Base-by-base conservation (phyloP, 2,888 invertebrate genomes). In the Drosophila picticornis region DNA sequence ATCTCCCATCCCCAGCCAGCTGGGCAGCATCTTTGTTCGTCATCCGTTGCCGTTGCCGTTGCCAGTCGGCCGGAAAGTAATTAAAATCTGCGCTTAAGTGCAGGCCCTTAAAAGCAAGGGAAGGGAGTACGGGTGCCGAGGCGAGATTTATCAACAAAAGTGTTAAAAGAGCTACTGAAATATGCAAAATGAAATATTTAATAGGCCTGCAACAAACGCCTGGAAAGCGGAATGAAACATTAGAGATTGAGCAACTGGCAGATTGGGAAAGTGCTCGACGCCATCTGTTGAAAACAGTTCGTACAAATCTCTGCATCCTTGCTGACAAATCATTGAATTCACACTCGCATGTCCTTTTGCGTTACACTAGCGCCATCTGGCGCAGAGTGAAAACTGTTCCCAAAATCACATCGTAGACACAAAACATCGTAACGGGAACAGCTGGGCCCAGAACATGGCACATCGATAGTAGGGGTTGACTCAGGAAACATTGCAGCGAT, bases 31-130 rank as follows among this genome's bases (percentile, higher is more conserved):
- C 75, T 80, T 75, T 82, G 81, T 83, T 75, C 73, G 76, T 59
- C 75, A 77, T 82, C 85, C 83, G 76, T 68, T 84, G 62, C 58
- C 38, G 34, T 25, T 84, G 46, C 65, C 68, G 60, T 48, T 74
- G 81, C 88, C 89, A 81, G 89, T 87, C 87, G 84, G 89, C 85
- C 85, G 85, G 85, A 85, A 85, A 89, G 87, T 85, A 85, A 85
- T 85, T 85, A 85, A 85, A 85, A 85, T 85, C 87, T 85, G 84
- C 85, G 87, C 85, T 84, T 89, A 85, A 85, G 85, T 85, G 85
- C 85, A 87, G 76, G 72, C 84, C 80, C 89, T 88, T 68, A 79
- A 80, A 81, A 80, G 72, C 69, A 66, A 73, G 48, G 50, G 38
- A 60, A 32, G 32, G n/a, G 34, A 51, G 22, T 22, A 29, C 19